These are phyloP conservation scores for Carapus acus DNA, from an alignment of 2,797 vertebrate species.

Conservation along the genomic window DNA sequence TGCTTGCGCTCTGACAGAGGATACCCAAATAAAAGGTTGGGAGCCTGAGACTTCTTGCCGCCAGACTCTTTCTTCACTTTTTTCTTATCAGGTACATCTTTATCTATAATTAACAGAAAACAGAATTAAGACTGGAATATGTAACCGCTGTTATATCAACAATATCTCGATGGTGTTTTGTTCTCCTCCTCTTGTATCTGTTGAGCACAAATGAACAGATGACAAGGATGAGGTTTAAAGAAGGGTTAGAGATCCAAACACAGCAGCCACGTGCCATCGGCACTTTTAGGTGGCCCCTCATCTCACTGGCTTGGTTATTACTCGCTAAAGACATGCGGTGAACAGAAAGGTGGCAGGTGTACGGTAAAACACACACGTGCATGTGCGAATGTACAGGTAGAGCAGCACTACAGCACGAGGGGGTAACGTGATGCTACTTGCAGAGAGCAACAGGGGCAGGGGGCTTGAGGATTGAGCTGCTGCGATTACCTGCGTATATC, in stretches of 20 bases:
- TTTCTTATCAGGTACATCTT: slow-evolving; percentile 98
- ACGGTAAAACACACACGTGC: slow-evolving; percentile 59
- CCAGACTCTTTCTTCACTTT: slow-evolving; percentile 92
- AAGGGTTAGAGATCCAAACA: slow-evolving; percentile 2
- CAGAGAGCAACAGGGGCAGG: slow-evolving; percentile 39
- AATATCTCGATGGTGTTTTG: slow-evolving; percentile 14
- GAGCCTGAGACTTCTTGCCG: slow-evolving; percentile 88
- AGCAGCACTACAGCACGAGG: slow-evolving; percentile 40
- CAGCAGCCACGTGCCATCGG: slow-evolving; percentile 48
- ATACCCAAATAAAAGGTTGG: slow-evolving; percentile 96
- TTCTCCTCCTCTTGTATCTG: slow-evolving; percentile 66
- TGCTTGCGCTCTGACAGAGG: slow-evolving; percentile 97
- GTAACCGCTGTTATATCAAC: too few relatives aligned
- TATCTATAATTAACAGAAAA: slow-evolving; percentile 77
- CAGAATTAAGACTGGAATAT: slow-evolving; percentile 11
- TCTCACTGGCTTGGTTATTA: slow-evolving; percentile 25
- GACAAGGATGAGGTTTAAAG: slow-evolving; percentile 61
- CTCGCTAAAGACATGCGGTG: slow-evolving; percentile 63
- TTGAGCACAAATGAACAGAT: slow-evolving; percentile 54
- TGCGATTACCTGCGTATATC: slow-evolving; percentile 83
- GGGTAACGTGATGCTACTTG: slow-evolving; percentile 33
- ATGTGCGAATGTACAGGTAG: slow-evolving; percentile 52
- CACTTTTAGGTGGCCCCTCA: slow-evolving; percentile 8
- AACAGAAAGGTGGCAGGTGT: slow-evolving; percentile 52
- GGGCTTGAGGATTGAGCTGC: slow-evolving; percentile 55